Evolutionary conservation across 2,888 invertebrate genomes (phyloP).

Genomic region (Linyphia triangularis): DNA sequence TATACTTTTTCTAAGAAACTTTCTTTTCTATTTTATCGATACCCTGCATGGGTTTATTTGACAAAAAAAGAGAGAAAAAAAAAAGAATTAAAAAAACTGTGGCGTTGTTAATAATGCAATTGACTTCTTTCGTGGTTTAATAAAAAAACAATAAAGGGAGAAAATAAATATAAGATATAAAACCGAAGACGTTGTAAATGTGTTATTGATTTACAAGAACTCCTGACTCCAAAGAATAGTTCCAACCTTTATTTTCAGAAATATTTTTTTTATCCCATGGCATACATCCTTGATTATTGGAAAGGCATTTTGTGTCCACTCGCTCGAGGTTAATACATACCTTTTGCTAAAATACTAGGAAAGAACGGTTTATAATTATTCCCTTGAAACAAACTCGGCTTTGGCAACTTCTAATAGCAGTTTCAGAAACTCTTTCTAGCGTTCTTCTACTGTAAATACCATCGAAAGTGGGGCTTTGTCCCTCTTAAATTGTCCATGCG

Average conservation of each 20-base stretch:
- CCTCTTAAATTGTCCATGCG: slow-evolving; percentile 43
- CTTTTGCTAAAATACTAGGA: slow-evolving; percentile 31
- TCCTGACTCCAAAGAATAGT: slow-evolving; percentile 33
- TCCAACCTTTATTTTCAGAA: slow-evolving; percentile 44
- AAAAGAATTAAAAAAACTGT: slow-evolving; percentile 26
- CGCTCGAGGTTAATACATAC: slow-evolving; percentile 43
- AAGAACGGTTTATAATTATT: slow-evolving; percentile 56
- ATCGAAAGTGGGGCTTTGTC: slow-evolving; percentile 16
- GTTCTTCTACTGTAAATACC: slow-evolving; percentile 19
- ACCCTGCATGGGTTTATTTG: background rate
- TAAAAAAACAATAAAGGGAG: slow-evolving; percentile 17
- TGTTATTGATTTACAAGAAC: slow-evolving; percentile 44
- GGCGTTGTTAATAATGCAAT: slow-evolving; percentile 43
- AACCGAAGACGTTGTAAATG: slow-evolving; percentile 22
- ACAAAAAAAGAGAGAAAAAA: slow-evolving; percentile 26
- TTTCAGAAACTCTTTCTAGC: slow-evolving; percentile 12
- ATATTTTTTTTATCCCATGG: slow-evolving; percentile 8
- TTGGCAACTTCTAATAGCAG: slow-evolving; percentile 48
- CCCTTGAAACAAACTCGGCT: slow-evolving; percentile 30
- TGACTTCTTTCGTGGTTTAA: slow-evolving; percentile 40
- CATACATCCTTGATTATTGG: slow-evolving; percentile 52
- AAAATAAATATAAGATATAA: slow-evolving; percentile 25
- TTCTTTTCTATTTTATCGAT: slow-evolving; percentile 44
- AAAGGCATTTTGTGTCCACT: slow-evolving; percentile 56
- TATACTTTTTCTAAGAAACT: slow-evolving; percentile 7